Percentiles rank a stretch among this genome's conserved stretches.
phyloP scores from a whole-genome alignment of 2,797 vertebrate genomes.

The Chaetodon trifasciatus region DNA sequence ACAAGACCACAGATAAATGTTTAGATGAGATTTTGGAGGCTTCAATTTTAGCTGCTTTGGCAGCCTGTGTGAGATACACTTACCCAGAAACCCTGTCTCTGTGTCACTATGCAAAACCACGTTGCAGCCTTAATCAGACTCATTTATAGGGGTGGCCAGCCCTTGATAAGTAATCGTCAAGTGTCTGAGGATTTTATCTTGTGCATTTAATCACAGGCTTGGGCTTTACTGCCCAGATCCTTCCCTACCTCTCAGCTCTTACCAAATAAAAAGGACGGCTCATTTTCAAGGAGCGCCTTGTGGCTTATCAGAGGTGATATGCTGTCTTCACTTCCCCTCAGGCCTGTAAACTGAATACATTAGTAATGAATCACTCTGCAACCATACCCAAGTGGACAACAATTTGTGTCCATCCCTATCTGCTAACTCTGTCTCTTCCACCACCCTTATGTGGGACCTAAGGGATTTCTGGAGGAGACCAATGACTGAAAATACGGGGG shows the following conservation, averaged over 20 bases:
- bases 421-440: constrained; percentile 34
- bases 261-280: constrained; percentile 63
- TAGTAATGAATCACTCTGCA: constrained; percentile 68
- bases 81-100: constrained; percentile 14
- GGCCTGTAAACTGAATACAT: constrained; percentile 67
- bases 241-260: constrained; percentile 29
- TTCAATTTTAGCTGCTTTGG: background rate
- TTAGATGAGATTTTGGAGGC: background rate
- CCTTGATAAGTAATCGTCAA: constrained; percentile 66
- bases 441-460: constrained; percentile 31
- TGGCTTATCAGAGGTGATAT: constrained; percentile 67
- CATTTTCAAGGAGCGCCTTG: constrained; percentile 62
- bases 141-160: constrained; percentile 44
- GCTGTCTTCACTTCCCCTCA: constrained; percentile 61
- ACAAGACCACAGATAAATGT: constrained; percentile 6
- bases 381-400: constrained; percentile 68
- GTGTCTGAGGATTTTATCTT: constrained; percentile 63
- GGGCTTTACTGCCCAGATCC: constrained; percentile 47
- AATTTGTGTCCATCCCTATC: constrained; percentile 67
- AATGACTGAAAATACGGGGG: constrained; percentile 11
- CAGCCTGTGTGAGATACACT: constrained; percentile 5
- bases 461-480: constrained; percentile 47
- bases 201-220: constrained; percentile 70
- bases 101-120: constrained; percentile 25
- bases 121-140: constrained; percentile 42